Evolutionary conservation across 2,113 vertebrate genomes (phyloP).

Genomic region (Phalacrocorax brasilianus): DNA sequence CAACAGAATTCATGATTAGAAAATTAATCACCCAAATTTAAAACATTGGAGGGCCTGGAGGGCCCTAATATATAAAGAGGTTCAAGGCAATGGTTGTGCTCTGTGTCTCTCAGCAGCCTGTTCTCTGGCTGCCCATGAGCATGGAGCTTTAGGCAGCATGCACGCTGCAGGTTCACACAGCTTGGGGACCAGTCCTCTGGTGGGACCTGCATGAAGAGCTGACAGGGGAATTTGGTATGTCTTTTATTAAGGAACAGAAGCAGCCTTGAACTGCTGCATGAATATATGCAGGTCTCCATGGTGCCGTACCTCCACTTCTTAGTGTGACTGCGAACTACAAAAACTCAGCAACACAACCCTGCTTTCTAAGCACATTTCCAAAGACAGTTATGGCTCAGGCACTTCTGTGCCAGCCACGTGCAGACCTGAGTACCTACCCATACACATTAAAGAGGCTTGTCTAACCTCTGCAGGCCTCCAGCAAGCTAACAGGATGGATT

Average conservation of each 20-base stretch:
- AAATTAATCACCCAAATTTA: background rate
- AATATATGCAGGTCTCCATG: background rate
- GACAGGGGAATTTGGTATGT: background rate
- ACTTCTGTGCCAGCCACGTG: background rate
- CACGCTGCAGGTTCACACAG: background rate
- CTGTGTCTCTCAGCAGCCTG: background rate
- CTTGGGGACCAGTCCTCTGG: rapidly evolving
- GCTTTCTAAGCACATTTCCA: background rate
- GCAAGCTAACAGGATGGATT: background rate
- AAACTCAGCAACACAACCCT: background rate
- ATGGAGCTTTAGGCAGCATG: rapidly evolving
- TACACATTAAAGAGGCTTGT: background rate
- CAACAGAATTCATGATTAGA: background rate
- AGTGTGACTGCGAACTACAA: background rate
- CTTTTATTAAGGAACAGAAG: background rate
- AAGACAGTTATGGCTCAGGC: background rate
- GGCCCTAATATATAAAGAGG: background rate
- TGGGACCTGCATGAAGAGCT: background rate
- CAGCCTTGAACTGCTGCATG: background rate
- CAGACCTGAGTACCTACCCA: background rate
- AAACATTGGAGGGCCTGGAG: background rate
- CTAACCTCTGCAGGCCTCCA: background rate
- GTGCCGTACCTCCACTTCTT: background rate
- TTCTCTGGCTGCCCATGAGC: background rate
- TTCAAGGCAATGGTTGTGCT: background rate